Base-by-base conservation (phyloP, 2,113 vertebrate species). In the Talpa occidentalis region DNA sequence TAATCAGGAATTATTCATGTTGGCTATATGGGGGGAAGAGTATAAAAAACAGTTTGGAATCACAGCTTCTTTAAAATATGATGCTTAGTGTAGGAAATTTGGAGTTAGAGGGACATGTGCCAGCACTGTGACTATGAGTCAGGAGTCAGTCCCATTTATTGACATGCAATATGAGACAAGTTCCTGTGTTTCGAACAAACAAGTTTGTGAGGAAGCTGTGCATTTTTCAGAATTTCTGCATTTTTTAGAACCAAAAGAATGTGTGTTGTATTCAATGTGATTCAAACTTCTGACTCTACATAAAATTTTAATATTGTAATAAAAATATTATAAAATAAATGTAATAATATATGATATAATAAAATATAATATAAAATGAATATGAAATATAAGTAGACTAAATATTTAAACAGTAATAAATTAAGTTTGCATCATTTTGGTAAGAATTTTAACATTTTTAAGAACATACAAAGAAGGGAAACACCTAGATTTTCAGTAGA, bases 1-100 rank as follows among this genome's bases (percentile, higher is more conserved):
- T 77, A 74, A 90, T 87, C 15, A 72, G 40, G 59, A 87, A 62
- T 70, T 15, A 84, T 70, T 82, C 52, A 89, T 69, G 22, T 88
- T 88, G 56, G 3, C 74, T 49, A 35, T 56, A 76, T 78, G 8
- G 10, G 22, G 12, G 40, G 35, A 42, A 40, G 60, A 9, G 32
- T 11, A n/a, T 44, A 56, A 40, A 26, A 74, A 91, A 87, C 83
- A 14, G n/a, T 79, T 79, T 67, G 19, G 14, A 73, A 35, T 81
- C 26, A 22, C 54, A 16, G 30, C 12, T 56, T 2, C 17, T 67
- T 79, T 85, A 59, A 42, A 59, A 1, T 49, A 7, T 54, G 67
- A 24, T 37, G 54, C 54, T 1, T 56, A 21, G 6, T 56, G 21
- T 22, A 7, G 21, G 54, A 59, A 7, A 28, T 28, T 54, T 17